Evolutionary conservation across 2,888 invertebrate genomes (phyloP).

Genomic region (Campaea margaritaria): DNA sequence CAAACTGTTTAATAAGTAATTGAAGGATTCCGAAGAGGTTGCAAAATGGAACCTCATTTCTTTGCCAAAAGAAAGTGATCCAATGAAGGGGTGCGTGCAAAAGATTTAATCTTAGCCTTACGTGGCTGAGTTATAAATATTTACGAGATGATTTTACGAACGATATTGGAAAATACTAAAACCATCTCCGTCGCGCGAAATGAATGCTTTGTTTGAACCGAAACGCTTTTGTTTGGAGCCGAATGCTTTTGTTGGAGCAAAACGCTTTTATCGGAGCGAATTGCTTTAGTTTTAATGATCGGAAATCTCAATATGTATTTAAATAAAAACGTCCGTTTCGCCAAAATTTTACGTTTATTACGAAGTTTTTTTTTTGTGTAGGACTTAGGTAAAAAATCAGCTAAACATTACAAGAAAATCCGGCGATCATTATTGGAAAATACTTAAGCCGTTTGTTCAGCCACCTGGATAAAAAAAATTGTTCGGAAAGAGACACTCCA

Average conservation of each 20-base stretch:
- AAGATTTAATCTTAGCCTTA: conserved; percentile 54
- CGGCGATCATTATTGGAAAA: too few relatives aligned
- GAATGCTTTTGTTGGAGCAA: not conserved
- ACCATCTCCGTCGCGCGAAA: conserved; percentile 22
- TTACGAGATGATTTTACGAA: conserved; percentile 55
- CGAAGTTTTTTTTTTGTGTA: too few relatives aligned
- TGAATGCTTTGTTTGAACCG: conserved; percentile 10
- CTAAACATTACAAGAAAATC: too few relatives aligned
- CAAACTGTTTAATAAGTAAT: not conserved
- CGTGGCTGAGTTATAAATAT: conserved; percentile 58
- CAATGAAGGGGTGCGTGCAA: conserved; percentile 47
- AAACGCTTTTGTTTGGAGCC: not conserved
- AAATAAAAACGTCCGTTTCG: too few relatives aligned
- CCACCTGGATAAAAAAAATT: too few relatives aligned
- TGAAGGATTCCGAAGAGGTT: not conserved
- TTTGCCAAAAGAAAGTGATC: conserved; percentile 36
- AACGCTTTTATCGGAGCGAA: not conserved
- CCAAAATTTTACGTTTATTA: too few relatives aligned
- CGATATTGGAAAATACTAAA: conserved; percentile 50
- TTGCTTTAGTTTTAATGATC: not conserved
- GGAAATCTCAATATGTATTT: too few relatives aligned
- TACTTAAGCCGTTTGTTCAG: too few relatives aligned
- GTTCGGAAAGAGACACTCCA: too few relatives aligned
- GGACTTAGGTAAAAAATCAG: too few relatives aligned
- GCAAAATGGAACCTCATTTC: conserved; percentile 5